A percentile compares a stretch with the other conserved stretches of the same genome.
Conservation (phyloP, 2,888 invertebrate genomes). For the Heliconius erato region DNA sequence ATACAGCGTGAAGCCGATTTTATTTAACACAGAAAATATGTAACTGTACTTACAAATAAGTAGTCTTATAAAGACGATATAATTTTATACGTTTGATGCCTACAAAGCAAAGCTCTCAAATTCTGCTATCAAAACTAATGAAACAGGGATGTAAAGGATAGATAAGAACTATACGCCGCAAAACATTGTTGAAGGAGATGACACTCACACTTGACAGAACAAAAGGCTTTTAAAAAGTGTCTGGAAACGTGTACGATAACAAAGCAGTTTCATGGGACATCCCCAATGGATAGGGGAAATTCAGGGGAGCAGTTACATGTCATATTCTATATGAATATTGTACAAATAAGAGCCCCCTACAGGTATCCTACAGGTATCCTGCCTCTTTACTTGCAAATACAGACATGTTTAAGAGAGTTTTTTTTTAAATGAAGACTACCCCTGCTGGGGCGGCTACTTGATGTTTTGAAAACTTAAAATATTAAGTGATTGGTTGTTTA, state of each 20-base stretch:
- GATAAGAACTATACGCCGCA: constrained; percentile 29
- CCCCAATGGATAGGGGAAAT: constrained; percentile 51
- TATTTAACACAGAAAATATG: not conserved
- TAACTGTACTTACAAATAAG: not conserved
- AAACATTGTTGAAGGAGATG: constrained; percentile 53
- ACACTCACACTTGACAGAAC: constrained; percentile 72
- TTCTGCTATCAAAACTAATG: constrained; percentile 34
- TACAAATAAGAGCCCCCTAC: constrained; percentile 40
- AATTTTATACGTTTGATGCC: constrained; percentile 3
- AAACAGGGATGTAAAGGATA: constrained; percentile 23
- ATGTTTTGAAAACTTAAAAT: not conserved
- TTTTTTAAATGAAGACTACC: not conserved
- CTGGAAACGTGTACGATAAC: constrained; percentile 75
- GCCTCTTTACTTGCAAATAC: not conserved
- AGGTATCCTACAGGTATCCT: not conserved
- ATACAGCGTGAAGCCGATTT: too few species aligned
- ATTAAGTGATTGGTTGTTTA: not conserved
- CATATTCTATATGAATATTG: constrained; percentile 45
- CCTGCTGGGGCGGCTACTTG: not conserved
- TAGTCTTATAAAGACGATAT: not conserved
- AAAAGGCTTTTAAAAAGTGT: constrained; percentile 81
- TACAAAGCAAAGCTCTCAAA: not conserved
- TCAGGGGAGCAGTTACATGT: constrained; percentile 52
- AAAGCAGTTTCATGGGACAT: constrained; percentile 63
- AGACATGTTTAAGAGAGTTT: not conserved